phyloP scores from a whole-genome alignment of 1,140 invertebrate genomes.

The Scaptomyza hsui region DNA sequence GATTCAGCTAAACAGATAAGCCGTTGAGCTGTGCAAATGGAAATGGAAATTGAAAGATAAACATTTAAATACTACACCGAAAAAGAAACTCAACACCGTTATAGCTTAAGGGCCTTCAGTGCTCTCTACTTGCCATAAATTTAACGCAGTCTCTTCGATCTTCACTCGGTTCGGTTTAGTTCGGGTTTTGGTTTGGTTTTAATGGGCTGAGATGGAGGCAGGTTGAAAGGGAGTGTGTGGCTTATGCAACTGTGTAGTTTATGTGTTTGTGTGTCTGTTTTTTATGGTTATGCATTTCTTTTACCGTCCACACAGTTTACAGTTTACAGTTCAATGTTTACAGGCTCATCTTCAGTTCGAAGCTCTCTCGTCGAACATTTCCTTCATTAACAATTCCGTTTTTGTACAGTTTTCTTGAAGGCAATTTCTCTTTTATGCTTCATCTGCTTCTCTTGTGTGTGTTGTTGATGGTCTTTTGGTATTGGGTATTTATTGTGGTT shows the following conservation, averaged over 20 bases:
- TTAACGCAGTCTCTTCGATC: constrained; percentile 48
- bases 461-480: constrained; percentile 24
- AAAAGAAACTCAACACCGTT: constrained; percentile 72
- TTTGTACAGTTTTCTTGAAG: constrained; percentile 55
- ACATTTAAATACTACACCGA: constrained; percentile 46
- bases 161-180: constrained; percentile 19
- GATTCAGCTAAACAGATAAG: constrained; percentile 29
- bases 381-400: constrained; percentile 78
- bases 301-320: constrained; percentile 32
- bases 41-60: constrained; percentile 70
- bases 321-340: constrained; percentile 44
- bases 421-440: constrained; percentile 63
- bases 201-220: background rate
- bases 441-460: background rate
- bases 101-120: constrained; percentile 57
- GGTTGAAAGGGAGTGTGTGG: constrained; percentile 21
- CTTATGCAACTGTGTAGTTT: constrained; percentile 48
- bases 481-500: constrained; percentile 1
- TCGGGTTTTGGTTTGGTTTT: constrained; percentile 15
- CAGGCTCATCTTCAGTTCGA: constrained; percentile 70
- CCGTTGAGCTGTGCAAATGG: constrained; percentile 50
- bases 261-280: constrained; percentile 41
- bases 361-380: constrained; percentile 52
- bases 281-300: constrained; percentile 79
- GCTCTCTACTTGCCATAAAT: constrained; percentile 72